Percentiles rank a stretch among this genome's conserved stretches.
These are phyloP conservation scores for Dusona sp. DNA, from an alignment of 2,888 invertebrate genomes.

Conservation along the genomic window DNA sequence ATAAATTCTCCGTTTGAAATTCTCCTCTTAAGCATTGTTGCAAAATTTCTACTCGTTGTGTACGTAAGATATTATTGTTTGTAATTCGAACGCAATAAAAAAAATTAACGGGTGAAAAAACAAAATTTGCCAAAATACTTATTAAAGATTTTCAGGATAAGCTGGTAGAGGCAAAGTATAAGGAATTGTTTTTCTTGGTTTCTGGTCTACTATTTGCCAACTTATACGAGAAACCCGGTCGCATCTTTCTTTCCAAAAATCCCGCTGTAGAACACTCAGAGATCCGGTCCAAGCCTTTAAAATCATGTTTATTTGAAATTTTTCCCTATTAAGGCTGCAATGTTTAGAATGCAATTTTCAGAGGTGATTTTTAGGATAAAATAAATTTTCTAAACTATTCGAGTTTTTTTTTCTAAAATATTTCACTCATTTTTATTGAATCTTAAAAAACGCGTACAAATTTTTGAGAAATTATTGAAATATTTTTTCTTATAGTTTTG, in stretches of 20 bases:
- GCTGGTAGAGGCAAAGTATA: constrained; percentile 85
- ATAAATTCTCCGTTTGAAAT: constrained; percentile 4
- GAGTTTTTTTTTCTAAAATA: neutral
- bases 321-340: neutral
- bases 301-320: neutral
- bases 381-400: neutral
- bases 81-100: constrained; percentile 49
- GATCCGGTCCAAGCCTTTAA: constrained; percentile 86
- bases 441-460: no score
- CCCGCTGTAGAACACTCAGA: constrained; percentile 83
- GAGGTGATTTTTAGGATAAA: neutral
- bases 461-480: no score
- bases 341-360: neutral
- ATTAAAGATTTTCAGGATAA: constrained; percentile 47
- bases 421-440: neutral
- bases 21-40: neutral
- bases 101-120: neutral
- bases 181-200: constrained; percentile 82
- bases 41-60: constrained; percentile 15
- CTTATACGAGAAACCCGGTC: constrained; percentile 83
- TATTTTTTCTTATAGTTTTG: no score
- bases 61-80: constrained; percentile 36
- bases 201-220: constrained; percentile 85
- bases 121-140: neutral
- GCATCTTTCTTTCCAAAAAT: constrained; percentile 86